Conservation (phyloP, 1,140 invertebrate genomes). For the Trypoxylus dichotomus region DNA sequence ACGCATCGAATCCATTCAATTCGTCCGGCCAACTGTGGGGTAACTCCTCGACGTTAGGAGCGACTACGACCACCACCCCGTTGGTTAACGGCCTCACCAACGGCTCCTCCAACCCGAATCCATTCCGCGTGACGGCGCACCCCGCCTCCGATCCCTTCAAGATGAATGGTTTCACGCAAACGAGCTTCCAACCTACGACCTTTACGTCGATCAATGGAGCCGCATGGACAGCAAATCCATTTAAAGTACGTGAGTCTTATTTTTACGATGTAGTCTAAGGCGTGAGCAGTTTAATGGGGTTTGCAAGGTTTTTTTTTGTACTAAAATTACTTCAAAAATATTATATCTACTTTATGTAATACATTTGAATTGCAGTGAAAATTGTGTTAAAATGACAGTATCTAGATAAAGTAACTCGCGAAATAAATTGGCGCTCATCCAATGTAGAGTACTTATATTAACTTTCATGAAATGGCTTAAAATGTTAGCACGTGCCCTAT, state of each 20-base stretch:
- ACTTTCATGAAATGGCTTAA: too few relatives aligned
- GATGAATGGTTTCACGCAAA: conserved; percentile 42
- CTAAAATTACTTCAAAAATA: too few relatives aligned
- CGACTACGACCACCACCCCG: not conserved
- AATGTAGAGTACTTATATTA: too few relatives aligned
- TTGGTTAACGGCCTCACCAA: conserved; percentile 33
- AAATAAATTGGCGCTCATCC: too few relatives aligned
- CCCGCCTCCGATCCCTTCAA: conserved; percentile 33
- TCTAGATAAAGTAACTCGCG: too few relatives aligned
- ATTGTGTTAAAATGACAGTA: too few relatives aligned
- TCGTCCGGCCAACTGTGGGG: conserved; percentile 11
- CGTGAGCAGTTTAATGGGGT: too few relatives aligned
- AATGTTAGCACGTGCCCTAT: too few relatives aligned
- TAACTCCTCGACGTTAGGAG: conserved; percentile 29
- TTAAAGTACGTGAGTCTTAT: conserved; percentile 44
- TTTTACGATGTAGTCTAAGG: not conserved
- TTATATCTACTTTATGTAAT: too few relatives aligned
- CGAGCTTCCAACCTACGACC: conserved; percentile 40
- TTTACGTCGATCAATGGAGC: conserved; percentile 37
- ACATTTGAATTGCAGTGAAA: too few relatives aligned
- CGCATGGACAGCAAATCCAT: conserved; percentile 49
- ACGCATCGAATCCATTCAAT: conserved; percentile 39
- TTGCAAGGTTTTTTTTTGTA: too few relatives aligned
- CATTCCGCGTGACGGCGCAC: conserved; percentile 38
- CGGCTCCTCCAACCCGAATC: conserved; percentile 37